Evolutionary conservation across 2,888 invertebrate species (phyloP).

Genomic region (Zelleria hepariella): DNA sequence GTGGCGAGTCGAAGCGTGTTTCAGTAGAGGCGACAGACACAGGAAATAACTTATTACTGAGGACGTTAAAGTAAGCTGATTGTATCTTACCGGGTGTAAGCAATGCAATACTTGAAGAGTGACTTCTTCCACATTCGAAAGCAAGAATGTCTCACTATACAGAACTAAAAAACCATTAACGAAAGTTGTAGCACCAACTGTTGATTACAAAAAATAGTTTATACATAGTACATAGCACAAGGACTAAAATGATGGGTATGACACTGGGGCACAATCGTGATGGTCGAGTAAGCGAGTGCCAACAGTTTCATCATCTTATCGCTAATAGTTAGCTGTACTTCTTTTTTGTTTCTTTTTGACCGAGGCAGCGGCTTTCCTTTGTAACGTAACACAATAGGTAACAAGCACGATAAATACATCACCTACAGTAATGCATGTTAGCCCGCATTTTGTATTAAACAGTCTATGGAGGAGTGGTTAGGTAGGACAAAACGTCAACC

Average conservation of each 20-base stretch:
- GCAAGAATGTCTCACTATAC: slow-evolving; percentile 71
- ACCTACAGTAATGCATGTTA: not conserved
- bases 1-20: slow-evolving; percentile 40
- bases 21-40: slow-evolving; percentile 51
- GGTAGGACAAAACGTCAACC: slow-evolving; percentile 9
- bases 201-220: slow-evolving; percentile 45
- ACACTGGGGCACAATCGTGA: slow-evolving; percentile 39
- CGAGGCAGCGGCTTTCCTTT: not conserved
- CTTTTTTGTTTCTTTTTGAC: not conserved
- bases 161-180: slow-evolving; percentile 68
- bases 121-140: slow-evolving; percentile 72
- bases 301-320: slow-evolving; percentile 11
- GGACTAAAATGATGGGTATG: slow-evolving; percentile 42
- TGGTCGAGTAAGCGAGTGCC: slow-evolving; percentile 38
- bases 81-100: slow-evolving; percentile 72
- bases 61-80: slow-evolving; percentile 70
- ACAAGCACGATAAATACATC: not conserved
- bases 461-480: not conserved
- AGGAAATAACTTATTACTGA: slow-evolving; percentile 65
- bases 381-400: not conserved
- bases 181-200: slow-evolving; percentile 66
- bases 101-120: slow-evolving; percentile 70
- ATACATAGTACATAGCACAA: slow-evolving; percentile 51
- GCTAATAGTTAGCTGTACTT: not conserved
- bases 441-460: not conserved